Percentiles rank a stretch among this genome's conserved stretches.
phyloP scores from a whole-genome alignment of 92 coral and sea anemone species.

The Meandrina meandrites region DNA sequence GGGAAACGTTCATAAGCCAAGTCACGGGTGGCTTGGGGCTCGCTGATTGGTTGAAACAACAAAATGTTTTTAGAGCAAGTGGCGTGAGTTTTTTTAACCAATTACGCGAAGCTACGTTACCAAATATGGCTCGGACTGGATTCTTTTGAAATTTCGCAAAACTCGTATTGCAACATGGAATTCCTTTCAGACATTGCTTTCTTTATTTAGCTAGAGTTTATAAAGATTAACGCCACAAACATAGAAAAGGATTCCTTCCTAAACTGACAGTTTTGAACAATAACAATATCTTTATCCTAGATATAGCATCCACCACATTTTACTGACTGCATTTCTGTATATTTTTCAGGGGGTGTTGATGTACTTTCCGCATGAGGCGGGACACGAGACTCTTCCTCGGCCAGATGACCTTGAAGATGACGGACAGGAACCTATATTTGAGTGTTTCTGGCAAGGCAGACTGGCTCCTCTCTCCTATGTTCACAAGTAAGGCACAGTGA shows the following conservation, averaged over 20 bases:
- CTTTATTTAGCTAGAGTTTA: neutral
- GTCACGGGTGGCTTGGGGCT: neutral
- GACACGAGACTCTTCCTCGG: conserved; percentile 83
- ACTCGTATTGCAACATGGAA: neutral
- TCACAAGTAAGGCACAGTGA: conserved; percentile 55
- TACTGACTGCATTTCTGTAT: neutral
- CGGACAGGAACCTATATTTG: conserved; percentile 80
- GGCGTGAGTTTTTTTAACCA: too few species aligned
- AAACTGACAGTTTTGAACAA: neutral
- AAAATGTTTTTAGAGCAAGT: too few species aligned
- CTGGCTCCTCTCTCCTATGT: conserved; percentile 88
- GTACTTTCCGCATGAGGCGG: conserved; percentile 89
- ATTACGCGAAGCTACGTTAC: neutral
- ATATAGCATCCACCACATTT: neutral
- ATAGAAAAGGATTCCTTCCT: neutral
- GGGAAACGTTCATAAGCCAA: neutral
- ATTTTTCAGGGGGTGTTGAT: conserved; percentile 79
- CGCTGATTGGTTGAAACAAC: neutral
- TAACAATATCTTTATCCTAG: too few species aligned
- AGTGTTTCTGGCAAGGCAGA: conserved; percentile 92
- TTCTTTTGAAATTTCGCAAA: neutral
- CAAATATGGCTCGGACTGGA: neutral
- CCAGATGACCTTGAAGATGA: conserved; percentile 62
- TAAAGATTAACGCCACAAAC: neutral
- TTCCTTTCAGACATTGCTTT: neutral